Evolutionary conservation across 2,797 vertebrate species (phyloP), one percentile per base, ranked within the genome.

Genomic region (Staurois parvus): DNA sequence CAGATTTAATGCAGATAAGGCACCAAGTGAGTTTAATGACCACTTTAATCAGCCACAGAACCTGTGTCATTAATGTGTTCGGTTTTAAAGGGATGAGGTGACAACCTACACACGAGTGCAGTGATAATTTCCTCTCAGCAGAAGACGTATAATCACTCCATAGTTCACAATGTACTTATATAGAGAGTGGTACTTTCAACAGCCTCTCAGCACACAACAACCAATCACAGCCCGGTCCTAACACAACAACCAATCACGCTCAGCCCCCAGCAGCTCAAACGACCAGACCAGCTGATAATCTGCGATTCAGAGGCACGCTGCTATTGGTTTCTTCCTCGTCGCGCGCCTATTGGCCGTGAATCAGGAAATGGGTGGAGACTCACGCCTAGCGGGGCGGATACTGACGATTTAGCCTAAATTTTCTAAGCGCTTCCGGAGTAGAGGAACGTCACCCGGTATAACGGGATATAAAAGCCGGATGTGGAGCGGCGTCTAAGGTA

Each of bases 321-420:
- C 67, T n/a, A 79, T 79, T 69, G 77, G 77, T 69, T 26, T 19
- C 0, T 52, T 34, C 6, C 4, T 8, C 19, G 28, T 11, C 6
- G 10, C 0, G 40, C 42, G 66, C 19, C 24, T 30, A 79, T 79
- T 79, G 77, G 77, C 11, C 45, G 7, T 5, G 6, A 26, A 7
- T 48, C 77, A 79, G 77, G 77, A 79, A 79, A 62, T 68, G 37
- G 77, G 77, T 5, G 66, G 10, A 8, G 19, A 52, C 21, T 30
- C 19, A 26, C 40, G 12, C n/a, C 34, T 52, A 40, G 19, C 40
- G 67, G 67, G 66, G 28, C 6, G 66, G 52, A 42, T 79, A 68
- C 26, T 32, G 77, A 70, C 11, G 64, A 5, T 24, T 19, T 69
- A 13, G 42, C 10, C 37, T 52, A 9, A 12, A 32, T 45, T 26